Evolutionary conservation across 2,113 vertebrate genomes (phyloP), one percentile per base, ranked within the genome.

Genomic region (Mixornis gularis): DNA sequence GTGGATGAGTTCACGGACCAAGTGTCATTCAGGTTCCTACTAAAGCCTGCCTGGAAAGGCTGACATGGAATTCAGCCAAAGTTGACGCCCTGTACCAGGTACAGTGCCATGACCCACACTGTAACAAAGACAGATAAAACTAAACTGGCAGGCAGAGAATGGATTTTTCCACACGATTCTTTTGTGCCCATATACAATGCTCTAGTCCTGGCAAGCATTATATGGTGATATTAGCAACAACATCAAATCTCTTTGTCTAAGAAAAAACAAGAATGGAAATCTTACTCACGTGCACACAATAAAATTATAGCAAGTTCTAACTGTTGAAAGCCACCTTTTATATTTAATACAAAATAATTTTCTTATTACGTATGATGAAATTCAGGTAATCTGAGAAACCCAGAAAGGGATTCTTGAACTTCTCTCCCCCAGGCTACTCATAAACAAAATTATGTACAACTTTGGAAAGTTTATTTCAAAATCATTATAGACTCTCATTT

Each of bases 341-440:
- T 87, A 94, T 85, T 92, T 89, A 95, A 95, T 96, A 48, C 49
- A 89, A 90, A 94, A 92, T 96, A 95, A 96, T 96, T 96, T 95
- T 91, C 79, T 83, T 81, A 90, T 95, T 96, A 91, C 22, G 21
- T 76, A 84, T 90, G 74, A 66, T 78, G 90, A 92, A 95, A 87
- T 92, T 85, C 78, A 90, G 66, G 96, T 95, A 95, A 97, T 74
- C 64, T 84, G 94, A 96, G 96, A 96, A 92, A 92, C 71, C 30
- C 90, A 96, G 77, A 95, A 93, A 95, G 62, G 29, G 58, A 89
- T 96, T 76, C 85, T 94, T 95, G 70, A 71, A 80, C 81, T 92
- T 93, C 58, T 95, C n/a, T 87, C 95, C 96, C 94, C 66, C 72
- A 60, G 94, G 95, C 95, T 95, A 94, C 74, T 93, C 92, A 93